These are phyloP conservation scores for Paracanthobrama guichenoti DNA, from an alignment of 2,113 vertebrate genomes.

Conservation along the genomic window DNA sequence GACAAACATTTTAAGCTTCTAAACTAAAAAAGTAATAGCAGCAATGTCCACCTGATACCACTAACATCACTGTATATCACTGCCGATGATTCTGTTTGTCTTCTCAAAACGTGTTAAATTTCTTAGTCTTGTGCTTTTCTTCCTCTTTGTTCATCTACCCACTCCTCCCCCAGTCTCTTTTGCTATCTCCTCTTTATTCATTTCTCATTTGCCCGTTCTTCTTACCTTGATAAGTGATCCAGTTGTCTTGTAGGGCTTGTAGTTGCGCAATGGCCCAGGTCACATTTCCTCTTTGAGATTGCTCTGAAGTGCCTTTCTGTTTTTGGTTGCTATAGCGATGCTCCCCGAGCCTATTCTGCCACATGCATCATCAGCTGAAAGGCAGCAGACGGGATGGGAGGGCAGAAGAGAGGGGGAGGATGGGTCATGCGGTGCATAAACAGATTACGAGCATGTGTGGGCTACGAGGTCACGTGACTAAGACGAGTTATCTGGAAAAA, in stretches of 20 bases:
- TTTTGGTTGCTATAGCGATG: slow-evolving; percentile 74
- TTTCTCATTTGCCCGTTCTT: background rate
- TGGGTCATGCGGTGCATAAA: slow-evolving; percentile 36
- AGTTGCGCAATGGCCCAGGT: slow-evolving; percentile 29
- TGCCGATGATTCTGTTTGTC: background rate
- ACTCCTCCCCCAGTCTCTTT: background rate
- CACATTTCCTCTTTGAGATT: slow-evolving; percentile 48
- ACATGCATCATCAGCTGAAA: slow-evolving; percentile 53
- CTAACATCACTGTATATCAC: background rate
- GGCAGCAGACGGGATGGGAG: slow-evolving; percentile 10
- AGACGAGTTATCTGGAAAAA: background rate
- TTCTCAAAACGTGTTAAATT: background rate
- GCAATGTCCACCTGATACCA: background rate
- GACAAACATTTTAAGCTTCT: background rate
- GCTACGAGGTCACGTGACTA: slow-evolving; percentile 22
- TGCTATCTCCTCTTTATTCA: slow-evolving; percentile 8
- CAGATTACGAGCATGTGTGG: slow-evolving; percentile 45
- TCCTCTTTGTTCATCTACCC: background rate
- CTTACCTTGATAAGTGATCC: slow-evolving; percentile 37
- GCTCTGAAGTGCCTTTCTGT: slow-evolving; percentile 50
- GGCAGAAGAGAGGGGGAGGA: slow-evolving; percentile 10
- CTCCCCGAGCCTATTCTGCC: slow-evolving; percentile 63
- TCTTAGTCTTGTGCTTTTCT: background rate
- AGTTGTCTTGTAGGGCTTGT: slow-evolving; percentile 26
- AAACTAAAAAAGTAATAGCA: background rate